A percentile compares a stretch with the other conserved stretches of the same genome.
phyloP scores from a whole-genome alignment of 2,113 vertebrate species.

The Notiomystis cincta region DNA sequence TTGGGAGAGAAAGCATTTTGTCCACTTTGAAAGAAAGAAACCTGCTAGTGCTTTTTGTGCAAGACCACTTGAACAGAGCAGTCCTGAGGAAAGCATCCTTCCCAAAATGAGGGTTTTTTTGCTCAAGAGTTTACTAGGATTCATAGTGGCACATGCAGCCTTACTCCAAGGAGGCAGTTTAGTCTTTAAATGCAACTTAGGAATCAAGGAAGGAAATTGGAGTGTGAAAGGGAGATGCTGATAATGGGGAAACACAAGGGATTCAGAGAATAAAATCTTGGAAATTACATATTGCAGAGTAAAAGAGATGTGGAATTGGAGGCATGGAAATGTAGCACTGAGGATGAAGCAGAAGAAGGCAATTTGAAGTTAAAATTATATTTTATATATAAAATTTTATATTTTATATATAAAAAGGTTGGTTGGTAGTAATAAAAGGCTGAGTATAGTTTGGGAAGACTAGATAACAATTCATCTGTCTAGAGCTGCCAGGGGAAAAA shows the following conservation, averaged over 20 bases:
- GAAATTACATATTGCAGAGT: not conserved
- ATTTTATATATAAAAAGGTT: not conserved
- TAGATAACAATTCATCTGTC: not conserved
- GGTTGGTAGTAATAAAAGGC: not conserved
- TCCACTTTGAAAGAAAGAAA: not conserved
- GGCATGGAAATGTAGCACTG: not conserved
- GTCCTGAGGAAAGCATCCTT: not conserved
- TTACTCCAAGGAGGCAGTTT: fast-evolving
- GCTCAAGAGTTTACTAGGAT: not conserved
- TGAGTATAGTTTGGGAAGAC: not conserved
- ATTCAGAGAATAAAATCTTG: not conserved
- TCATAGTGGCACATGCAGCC: not conserved
- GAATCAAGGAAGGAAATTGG: not conserved
- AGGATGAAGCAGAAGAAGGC: not conserved
- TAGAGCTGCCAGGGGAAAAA: not conserved
- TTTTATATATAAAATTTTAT: not conserved
- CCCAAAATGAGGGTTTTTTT: not conserved
- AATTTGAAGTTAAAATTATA: not conserved
- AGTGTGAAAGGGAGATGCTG: not conserved
- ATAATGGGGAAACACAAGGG: not conserved
- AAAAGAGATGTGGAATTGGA: not conserved
- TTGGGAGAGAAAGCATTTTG: not conserved
- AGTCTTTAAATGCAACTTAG: not conserved
- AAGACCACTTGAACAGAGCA: not conserved
- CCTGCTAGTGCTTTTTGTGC: not conserved